phyloP scores from a whole-genome alignment of 2,888 invertebrate species.

The Adineta ricciae region DNA sequence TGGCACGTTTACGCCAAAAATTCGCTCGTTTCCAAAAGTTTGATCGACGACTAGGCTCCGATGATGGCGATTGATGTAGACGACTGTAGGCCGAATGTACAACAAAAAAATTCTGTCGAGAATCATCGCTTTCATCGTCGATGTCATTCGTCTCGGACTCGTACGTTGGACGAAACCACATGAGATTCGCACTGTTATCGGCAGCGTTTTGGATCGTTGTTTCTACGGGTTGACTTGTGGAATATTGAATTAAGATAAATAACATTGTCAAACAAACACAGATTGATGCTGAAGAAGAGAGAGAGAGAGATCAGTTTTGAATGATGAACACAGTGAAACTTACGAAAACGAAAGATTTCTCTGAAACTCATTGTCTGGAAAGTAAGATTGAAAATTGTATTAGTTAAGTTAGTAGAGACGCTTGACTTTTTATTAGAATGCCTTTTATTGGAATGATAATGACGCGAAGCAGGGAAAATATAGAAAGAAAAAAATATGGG shows the following conservation, averaged over 20 bases:
- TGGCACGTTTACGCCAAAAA: not conserved
- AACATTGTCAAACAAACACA: not conserved
- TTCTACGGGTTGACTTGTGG: not conserved
- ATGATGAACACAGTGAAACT: not conserved
- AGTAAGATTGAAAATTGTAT: not conserved
- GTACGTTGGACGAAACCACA: not conserved
- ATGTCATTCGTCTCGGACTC: not conserved
- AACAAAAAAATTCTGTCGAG: not conserved
- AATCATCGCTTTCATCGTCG: not conserved
- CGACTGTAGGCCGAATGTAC: not conserved
- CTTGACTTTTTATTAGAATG: not conserved
- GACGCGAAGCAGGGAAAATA: not conserved
- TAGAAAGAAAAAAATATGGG: not conserved
- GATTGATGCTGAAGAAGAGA: not conserved
- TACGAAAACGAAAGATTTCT: not conserved
- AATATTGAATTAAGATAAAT: not conserved
- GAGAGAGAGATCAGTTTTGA: not conserved
- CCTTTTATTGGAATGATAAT: not conserved
- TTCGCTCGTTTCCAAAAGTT: constrained; percentile 5
- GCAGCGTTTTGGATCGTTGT: not conserved
- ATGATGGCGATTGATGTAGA: not conserved
- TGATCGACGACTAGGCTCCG: not conserved
- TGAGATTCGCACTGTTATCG: not conserved
- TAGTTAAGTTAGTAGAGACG: not conserved
- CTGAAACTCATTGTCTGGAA: not conserved